Evolutionary conservation across 2,797 vertebrate genomes (phyloP), one percentile per base, ranked within the genome.

Genomic region (Cuculus canorus): DNA sequence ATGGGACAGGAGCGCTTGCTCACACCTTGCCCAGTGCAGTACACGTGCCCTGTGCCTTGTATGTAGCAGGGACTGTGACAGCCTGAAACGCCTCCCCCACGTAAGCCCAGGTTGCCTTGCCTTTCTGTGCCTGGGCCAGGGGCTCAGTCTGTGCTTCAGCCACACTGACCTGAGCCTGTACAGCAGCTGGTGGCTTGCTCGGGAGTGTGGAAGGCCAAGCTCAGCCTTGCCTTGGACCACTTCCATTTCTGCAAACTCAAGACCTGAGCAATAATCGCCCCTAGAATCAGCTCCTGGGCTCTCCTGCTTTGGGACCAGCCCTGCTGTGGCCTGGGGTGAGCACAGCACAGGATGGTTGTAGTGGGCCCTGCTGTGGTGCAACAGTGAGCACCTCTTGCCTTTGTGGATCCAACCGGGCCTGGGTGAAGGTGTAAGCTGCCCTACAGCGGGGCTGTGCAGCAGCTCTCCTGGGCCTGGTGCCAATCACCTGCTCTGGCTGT

Each of bases 211-310:
- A 76, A 69, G 76, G 82, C 80, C 53, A 57, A 84, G 82, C 71
- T 88, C 64, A 82, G 73, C 78, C 80, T 86, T 79, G 77, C 53
- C 81, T 94, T 93, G 92, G 82, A 90, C 53, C 22, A 61, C 60
- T 94, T 94, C 69, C 33, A 90, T 64, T 92, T 64, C 59, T 77
- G 66, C 47, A 57, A 50, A 82, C 80, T 88, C 39, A 45, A 96
- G 93, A 93, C 93, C 64, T 82, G 95, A 95, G 95, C 96, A 96
- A 96, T 96, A 97, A 95, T n/a, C 86, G 80, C 77, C 90, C 80
- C 52, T 47, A 53, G 72, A 82, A 72, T 82, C 39, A 30, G 70
- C 48, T 73, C 28, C 32, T 63, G 59, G 68, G 65, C 61, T 78
- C n/a, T 84, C 14, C 33, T 78, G 43, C 59, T 60, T 60, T 63